These are phyloP conservation scores for Drosophila nigricruria DNA, from an alignment of 2,888 invertebrate genomes.

Conservation along the genomic window DNA sequence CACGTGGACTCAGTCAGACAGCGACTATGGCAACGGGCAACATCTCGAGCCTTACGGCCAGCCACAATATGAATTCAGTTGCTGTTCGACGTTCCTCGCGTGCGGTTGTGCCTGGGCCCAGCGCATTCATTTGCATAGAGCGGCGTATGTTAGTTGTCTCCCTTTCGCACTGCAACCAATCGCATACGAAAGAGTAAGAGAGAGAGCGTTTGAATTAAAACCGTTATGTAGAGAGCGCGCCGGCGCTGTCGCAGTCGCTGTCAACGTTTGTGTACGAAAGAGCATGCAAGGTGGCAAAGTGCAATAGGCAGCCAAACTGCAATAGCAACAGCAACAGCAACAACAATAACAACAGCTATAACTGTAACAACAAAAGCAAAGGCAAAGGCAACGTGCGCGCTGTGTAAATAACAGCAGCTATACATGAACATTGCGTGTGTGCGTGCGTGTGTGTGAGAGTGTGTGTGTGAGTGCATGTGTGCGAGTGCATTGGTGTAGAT, in stretches of 20 bases:
- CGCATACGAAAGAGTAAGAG: slow-evolving; percentile 14
- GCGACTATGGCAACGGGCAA: slow-evolving; percentile 46
- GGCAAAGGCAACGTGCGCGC: slow-evolving; percentile 68
- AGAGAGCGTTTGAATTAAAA: slow-evolving; percentile 1
- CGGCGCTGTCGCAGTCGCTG: slow-evolving; percentile 64
- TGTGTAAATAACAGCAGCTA: slow-evolving; percentile 65
- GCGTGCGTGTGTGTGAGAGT: slow-evolving; percentile 22
- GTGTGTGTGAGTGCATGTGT: slow-evolving; percentile 24
- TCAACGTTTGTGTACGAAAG: slow-evolving; percentile 68
- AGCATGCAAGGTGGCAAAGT: slow-evolving; percentile 58
- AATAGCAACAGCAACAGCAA: slow-evolving; percentile 45
- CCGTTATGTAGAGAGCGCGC: slow-evolving; percentile 60
- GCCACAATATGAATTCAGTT: slow-evolving; percentile 82
- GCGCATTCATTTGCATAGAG: slow-evolving; percentile 31
- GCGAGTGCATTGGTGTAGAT: slow-evolving; percentile 40
- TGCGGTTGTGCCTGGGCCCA: slow-evolving; percentile 78
- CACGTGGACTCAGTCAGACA: slow-evolving; percentile 35
- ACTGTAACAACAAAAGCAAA: slow-evolving; percentile 41
- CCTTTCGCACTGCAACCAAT: slow-evolving; percentile 18
- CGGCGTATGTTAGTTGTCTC: slow-evolving; percentile 22
- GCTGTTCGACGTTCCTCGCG: slow-evolving; percentile 82
- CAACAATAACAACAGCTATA: slow-evolving; percentile 37
- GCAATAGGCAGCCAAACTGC: slow-evolving; percentile 55
- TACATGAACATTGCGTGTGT: slow-evolving; percentile 23
- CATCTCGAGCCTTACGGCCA: slow-evolving; percentile 48